A percentile compares a stretch with the other conserved stretches of the same genome.
Conservation (phyloP, 2,888 invertebrate genomes). For the Calameuta pallipes region DNA sequence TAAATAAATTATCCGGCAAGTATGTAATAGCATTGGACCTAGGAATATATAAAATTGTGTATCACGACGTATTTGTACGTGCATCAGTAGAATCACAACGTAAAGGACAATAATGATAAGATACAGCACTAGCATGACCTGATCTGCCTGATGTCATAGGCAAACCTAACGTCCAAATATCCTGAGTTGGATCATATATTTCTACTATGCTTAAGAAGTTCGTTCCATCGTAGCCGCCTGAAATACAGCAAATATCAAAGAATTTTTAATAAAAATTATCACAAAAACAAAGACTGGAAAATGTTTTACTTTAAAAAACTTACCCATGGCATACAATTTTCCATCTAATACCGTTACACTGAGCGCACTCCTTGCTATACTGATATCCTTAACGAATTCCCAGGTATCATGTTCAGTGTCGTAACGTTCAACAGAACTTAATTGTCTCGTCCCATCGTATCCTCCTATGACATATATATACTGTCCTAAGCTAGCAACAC, state of each 20-base stretch:
- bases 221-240: slow-evolving; percentile 91
- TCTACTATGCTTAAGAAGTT: slow-evolving; percentile 88
- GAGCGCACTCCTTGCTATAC: slow-evolving; percentile 86
- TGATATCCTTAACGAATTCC: slow-evolving; percentile 82
- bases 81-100: slow-evolving; percentile 54
- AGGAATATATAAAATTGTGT: slow-evolving; percentile 7
- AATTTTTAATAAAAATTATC: neutral
- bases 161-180: slow-evolving; percentile 82
- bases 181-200: slow-evolving; percentile 83
- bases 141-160: slow-evolving; percentile 87
- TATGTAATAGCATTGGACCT: neutral
- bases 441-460: slow-evolving; percentile 87
- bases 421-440: slow-evolving; percentile 87
- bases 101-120: slow-evolving; percentile 76
- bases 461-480: slow-evolving; percentile 94
- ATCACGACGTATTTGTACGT: slow-evolving; percentile 38
- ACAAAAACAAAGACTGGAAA: neutral
- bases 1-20: neutral
- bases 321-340: slow-evolving; percentile 90
- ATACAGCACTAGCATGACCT: slow-evolving; percentile 92
- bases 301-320: slow-evolving; percentile 34
- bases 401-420: slow-evolving; percentile 86
- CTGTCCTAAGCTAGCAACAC: slow-evolving; percentile 86
- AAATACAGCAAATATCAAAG: slow-evolving; percentile 37
- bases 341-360: slow-evolving; percentile 88